Evolutionary conservation across 2,113 vertebrate species (phyloP).

Genomic region (Plecturocebus donacophilus): DNA sequence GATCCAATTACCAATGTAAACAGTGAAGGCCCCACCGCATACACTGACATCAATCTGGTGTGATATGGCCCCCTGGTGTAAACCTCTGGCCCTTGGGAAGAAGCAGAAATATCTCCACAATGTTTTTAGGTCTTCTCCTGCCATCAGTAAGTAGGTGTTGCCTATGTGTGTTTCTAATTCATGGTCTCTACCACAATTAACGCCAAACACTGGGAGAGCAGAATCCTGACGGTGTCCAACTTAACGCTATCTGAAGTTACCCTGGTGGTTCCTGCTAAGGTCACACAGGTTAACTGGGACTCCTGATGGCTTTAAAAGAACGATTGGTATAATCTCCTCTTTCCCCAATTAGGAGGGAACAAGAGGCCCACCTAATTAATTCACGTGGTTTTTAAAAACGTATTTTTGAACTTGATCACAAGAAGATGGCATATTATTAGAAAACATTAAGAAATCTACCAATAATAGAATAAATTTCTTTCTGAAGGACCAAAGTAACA

Average conservation of each 20-base stretch:
- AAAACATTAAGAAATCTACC: background rate
- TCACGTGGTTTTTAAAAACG: background rate
- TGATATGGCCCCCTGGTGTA: accelerated
- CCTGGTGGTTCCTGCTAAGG: background rate
- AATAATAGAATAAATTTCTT: background rate
- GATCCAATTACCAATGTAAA: background rate
- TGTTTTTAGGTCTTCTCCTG: background rate
- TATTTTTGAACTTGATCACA: background rate
- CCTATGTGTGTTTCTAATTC: background rate
- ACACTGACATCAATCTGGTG: no score
- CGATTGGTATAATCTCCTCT: background rate
- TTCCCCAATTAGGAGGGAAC: background rate
- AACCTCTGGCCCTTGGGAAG: background rate
- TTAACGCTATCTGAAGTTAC: background rate
- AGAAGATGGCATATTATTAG: background rate
- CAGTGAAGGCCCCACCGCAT: background rate
- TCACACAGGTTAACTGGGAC: background rate
- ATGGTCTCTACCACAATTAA: background rate
- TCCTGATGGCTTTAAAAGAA: background rate
- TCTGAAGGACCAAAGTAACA: background rate
- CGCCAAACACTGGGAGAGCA: background rate
- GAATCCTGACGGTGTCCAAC: background rate
- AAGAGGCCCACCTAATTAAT: background rate
- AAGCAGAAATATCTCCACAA: background rate
- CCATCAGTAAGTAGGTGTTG: background rate